A percentile compares a stretch with the other conserved stretches of the same genome.
Evolutionary conservation across 2,888 invertebrate genomes (phyloP).

Genomic region (Cantharis lateralis): DNA sequence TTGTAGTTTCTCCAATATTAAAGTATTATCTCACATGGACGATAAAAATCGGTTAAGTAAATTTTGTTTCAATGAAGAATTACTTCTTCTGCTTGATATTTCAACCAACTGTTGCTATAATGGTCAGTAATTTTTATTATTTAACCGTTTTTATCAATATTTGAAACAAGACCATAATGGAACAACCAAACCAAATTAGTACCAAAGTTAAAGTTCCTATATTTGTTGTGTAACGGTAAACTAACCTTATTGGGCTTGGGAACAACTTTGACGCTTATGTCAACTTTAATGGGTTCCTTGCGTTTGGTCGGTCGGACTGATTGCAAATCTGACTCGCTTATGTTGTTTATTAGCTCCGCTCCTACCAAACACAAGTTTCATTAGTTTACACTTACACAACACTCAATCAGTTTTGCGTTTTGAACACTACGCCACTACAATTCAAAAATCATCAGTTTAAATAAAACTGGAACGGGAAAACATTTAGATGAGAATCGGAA

Average conservation of each 20-base stretch:
- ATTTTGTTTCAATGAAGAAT: not conserved
- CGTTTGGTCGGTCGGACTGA: constrained; percentile 56
- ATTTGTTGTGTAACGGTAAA: constrained; percentile 32
- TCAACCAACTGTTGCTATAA: too few relatives aligned
- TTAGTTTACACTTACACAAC: constrained; percentile 15
- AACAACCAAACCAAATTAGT: not conserved
- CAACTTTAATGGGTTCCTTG: constrained; percentile 77
- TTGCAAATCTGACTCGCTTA: constrained; percentile 57
- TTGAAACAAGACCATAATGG: not conserved
- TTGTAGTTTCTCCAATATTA: not conserved
- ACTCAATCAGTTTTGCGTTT: not conserved
- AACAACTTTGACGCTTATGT: constrained; percentile 76
- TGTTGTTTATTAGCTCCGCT: constrained; percentile 51
- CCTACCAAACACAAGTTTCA: constrained; percentile 55
- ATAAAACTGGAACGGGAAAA: not conserved
- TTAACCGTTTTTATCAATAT: not conserved
- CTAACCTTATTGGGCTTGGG: constrained; percentile 63
- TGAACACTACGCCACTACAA: not conserved
- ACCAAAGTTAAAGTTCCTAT: not conserved
- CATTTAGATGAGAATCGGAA: too few relatives aligned
- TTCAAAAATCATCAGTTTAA: not conserved
- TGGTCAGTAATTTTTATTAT: not conserved
- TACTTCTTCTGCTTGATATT: too few relatives aligned
- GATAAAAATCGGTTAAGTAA: not conserved
- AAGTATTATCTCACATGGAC: not conserved